phyloP scores from a whole-genome alignment of 2,113 vertebrate species.

The Mirza zaza region DNA sequence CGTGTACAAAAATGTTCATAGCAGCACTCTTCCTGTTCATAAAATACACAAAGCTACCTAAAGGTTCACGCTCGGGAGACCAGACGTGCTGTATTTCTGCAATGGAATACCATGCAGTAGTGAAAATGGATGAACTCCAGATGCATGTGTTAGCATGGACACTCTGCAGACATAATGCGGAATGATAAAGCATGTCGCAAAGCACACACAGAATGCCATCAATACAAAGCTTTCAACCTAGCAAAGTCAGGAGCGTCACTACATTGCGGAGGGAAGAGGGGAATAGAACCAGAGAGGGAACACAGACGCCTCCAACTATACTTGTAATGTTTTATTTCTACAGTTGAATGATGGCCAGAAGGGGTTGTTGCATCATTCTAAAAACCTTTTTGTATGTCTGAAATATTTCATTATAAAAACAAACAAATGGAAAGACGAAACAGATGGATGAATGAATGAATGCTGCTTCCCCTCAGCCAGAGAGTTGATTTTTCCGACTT shows the following conservation, averaged over 20 bases:
- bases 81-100: background rate
- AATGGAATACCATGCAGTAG: background rate
- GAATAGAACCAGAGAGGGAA: background rate
- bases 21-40: background rate
- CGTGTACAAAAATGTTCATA: background rate
- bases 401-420: slow-evolving; percentile 48
- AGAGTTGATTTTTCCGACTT: background rate
- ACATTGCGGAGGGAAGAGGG: background rate
- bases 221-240: background rate
- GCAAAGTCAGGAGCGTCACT: background rate
- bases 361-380: background rate
- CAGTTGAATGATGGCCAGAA: background rate
- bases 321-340: background rate
- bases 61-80: background rate
- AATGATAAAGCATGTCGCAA: background rate
- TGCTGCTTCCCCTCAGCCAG: background rate
- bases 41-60: background rate
- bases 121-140: background rate
- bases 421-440: background rate
- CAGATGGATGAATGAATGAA: background rate
- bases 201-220: background rate
- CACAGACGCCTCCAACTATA: background rate
- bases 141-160: background rate
- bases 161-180: background rate
- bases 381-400: background rate